These are phyloP conservation scores for Labia minor DNA, from an alignment of 2,888 invertebrate species.

Conservation along the genomic window DNA sequence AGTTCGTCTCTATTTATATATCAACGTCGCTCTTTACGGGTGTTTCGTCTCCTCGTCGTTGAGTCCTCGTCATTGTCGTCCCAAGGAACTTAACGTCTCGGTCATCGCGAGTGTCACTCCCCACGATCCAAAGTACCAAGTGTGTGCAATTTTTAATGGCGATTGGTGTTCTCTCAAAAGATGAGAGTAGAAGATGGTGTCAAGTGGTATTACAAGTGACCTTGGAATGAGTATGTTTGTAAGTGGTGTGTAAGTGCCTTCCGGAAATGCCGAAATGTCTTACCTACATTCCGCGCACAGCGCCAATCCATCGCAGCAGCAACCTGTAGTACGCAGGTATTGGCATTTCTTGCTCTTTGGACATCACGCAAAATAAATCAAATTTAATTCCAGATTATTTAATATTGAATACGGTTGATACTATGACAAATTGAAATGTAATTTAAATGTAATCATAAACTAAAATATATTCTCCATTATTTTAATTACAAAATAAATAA, in stretches of 20 bases:
- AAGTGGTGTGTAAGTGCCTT: background rate
- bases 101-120: background rate
- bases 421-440: no score
- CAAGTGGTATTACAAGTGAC: background rate
- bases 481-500: no score
- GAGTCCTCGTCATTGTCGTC: conserved; percentile 6
- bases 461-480: no score
- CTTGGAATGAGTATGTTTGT: no score
- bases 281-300: background rate
- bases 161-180: no score
- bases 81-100: background rate
- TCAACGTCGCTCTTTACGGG: background rate
- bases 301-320: background rate
- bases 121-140: background rate
- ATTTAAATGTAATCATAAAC: no score
- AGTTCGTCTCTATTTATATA: background rate
- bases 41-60: background rate
- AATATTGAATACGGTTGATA: no score
- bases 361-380: no score
- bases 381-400: no score
- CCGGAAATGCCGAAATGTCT: background rate
- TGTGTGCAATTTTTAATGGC: background rate
- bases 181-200: background rate
- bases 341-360: no score
- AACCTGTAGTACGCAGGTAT: background rate